Base-by-base conservation (phyloP, 2,113 vertebrate genomes). In the Prochilodus magdalenae region DNA sequence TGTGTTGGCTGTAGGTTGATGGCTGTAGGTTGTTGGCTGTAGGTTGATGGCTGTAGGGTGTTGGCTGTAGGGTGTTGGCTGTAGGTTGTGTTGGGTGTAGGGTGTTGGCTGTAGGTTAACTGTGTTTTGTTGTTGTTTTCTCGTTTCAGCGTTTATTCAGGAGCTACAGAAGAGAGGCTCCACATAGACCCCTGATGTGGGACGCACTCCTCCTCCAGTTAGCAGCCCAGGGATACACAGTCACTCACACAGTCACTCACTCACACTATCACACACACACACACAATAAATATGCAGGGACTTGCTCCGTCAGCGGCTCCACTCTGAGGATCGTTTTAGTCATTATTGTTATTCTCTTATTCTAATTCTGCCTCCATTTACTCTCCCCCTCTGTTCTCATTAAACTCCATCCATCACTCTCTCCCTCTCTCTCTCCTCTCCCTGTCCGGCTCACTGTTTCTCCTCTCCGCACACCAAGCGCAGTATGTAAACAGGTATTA, bases 141-240 rank as follows among this genome's bases (percentile, higher is more conserved):
- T 69, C 22, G 36, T 36, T 65, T 36, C 91, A 97, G 96, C 95
- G 67, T 96, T 97, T 85, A 87, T 96, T 87, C 94, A 95, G 88
- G 96, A 97, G 92, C 91, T 97, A 89, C 95, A 95, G 87, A 96
- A 96, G 86, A 92, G 94, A 91, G 92, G 93, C 81, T 92, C 91
- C 11, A 95, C 95, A 90, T 97, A 96, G 94, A 92, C 88, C 81
- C 84, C 83, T 73, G 33, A 62, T 51, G 51, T 85, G 77, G 82
- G 83, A 87, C 13, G 5, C 89, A 88, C 63, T 29, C 77, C 87
- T 27, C 77, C 87, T 82, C 91, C 89, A 60, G 79, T 67, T 83
- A 86, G 83, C 90, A 92, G 90, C 91, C 92, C 91, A 93, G 92
- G 92, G 92, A 93, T 33, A 51, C 27, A 53, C 27, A n/a, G 29